Evolutionary conservation across 2,113 vertebrate genomes (phyloP).

Genomic region (Neofelis nebulosa): DNA sequence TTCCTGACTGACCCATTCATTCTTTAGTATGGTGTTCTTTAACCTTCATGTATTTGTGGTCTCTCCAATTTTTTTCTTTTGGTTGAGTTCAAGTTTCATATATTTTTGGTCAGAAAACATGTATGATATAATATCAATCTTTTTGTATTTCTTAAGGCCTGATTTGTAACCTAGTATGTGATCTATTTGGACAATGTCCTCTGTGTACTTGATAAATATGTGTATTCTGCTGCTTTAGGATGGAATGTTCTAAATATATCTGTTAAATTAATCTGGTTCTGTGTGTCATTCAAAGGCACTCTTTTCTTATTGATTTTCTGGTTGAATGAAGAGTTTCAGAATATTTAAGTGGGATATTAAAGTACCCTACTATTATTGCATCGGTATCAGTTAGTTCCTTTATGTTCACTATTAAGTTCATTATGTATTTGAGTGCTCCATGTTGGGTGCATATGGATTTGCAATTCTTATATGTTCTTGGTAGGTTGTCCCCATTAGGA

Average conservation of each 20-base stretch:
- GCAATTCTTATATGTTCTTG: neutral
- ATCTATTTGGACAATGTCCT: neutral
- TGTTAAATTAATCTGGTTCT: neutral
- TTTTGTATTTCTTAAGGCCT: neutral
- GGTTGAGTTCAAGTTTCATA: neutral
- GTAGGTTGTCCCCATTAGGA: neutral
- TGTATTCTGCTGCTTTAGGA: neutral
- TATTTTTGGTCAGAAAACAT: neutral
- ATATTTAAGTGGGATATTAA: neutral
- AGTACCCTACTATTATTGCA: neutral
- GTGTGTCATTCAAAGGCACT: neutral
- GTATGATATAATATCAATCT: neutral
- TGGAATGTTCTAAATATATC: neutral
- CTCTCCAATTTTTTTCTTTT: neutral
- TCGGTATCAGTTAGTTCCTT: neutral
- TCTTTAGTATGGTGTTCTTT: neutral
- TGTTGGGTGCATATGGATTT: neutral
- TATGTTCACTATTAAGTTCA: neutral
- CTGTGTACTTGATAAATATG: neutral
- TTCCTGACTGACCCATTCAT: neutral
- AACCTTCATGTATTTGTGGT: neutral
- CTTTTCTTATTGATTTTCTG: neutral
- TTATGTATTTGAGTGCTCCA: neutral
- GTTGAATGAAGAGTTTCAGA: too few relatives aligned
- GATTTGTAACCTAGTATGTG: neutral